Evolutionary conservation across 1,140 invertebrate genomes (phyloP), one percentile per base, ranked within the genome.

Genomic region (Lordiphosa stackelbergi): DNA sequence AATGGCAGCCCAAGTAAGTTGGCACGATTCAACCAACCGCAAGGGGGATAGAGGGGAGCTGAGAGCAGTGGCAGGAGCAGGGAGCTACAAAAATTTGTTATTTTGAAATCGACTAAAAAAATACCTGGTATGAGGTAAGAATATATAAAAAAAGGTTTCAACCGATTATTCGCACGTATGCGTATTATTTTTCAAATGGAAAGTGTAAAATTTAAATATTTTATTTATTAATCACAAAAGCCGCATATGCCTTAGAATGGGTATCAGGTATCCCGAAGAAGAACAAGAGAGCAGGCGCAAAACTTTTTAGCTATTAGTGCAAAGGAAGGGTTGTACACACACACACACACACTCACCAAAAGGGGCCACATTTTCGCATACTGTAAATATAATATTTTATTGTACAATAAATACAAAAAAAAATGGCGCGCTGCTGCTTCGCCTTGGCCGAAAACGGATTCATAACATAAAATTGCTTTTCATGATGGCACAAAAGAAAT

Each of bases 381-480:
- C 72, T 77, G 77, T 84, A 77, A 83, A 83, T 83, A 83, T 83
- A 73, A 83, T 83, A 84, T 83, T 83, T 83, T 83, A 83, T 83
- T 83, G 69, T 73, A 64, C 69, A 83, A 77, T 73, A 83, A 73
- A 77, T 63, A 83, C 41, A 73, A 59, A 63, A 69, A 16, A 19
- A 65, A 63, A 59, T 65, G 77, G 72, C 57, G 59, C 64, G 64
- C 64, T 69, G 62, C 61, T 61, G 43, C 43, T 45, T 79, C 49
- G 58, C 66, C 71, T 75, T 79, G 71, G 75, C 71, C 66, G 53
- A 75, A 79, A 79, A 81, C 71, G 75, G 68, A 83, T 77, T 83
- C 77, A 83, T 83, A 83, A 83, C 77, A 77, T 64, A 61, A 83
- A 83, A 83, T 83, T 83, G 77, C 77, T 83, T 83, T 83, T 73